Evolutionary conservation across 2,113 vertebrate genomes (phyloP).

Genomic region (Gobiocypris rarus): DNA sequence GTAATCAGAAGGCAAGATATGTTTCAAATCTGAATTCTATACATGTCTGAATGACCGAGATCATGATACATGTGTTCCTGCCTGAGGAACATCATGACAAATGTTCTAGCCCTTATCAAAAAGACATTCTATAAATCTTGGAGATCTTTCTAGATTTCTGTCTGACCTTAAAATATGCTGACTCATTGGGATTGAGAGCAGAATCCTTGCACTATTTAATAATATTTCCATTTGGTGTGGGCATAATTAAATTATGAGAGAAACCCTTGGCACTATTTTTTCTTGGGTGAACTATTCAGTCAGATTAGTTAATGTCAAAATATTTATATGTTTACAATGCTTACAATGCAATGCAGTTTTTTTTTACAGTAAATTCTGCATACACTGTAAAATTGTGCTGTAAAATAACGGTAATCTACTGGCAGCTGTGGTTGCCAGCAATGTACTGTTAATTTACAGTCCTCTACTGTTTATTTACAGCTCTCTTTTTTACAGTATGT

Average conservation of each 20-base stretch:
- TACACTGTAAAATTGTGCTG: no score
- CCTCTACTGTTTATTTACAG: no score
- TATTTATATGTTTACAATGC: background rate
- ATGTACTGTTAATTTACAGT: no score
- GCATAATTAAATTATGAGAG: background rate
- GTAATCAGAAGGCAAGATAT: background rate
- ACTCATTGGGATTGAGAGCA: background rate
- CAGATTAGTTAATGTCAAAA: background rate
- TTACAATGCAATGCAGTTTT: no score
- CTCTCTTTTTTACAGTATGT: no score
- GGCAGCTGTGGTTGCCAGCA: no score
- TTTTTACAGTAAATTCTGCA: background rate
- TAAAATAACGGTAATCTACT: no score
- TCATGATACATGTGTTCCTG: constrained; percentile 2
- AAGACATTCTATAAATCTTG: background rate
- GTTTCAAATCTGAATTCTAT: no score
- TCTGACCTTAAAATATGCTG: background rate
- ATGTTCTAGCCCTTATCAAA: background rate
- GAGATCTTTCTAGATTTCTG: background rate
- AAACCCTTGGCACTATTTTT: background rate
- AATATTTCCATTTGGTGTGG: no score
- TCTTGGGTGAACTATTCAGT: background rate
- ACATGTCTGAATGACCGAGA: background rate
- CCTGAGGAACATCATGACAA: background rate
- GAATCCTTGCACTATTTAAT: background rate